Evolutionary conservation across 2,797 vertebrate species (phyloP), one percentile per base, ranked within the genome.

Genomic region (Phrynocephalus forsythii): DNA sequence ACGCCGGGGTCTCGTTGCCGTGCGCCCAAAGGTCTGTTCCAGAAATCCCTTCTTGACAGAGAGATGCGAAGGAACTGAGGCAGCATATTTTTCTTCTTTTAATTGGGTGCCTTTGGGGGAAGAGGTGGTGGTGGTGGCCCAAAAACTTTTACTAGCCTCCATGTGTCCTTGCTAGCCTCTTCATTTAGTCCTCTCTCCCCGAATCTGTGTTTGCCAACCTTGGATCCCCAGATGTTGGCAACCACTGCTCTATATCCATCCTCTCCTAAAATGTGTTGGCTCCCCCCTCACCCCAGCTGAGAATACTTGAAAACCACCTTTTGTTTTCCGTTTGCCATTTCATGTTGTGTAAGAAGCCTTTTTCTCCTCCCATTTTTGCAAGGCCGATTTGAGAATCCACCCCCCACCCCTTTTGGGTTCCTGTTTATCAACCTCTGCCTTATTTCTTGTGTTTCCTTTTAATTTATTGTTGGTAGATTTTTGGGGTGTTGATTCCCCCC

Each of bases 261-360:
- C 83, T 86, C 79, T 87, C 67, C 52, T 92, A 88, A 92, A 82
- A 94, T 76, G 90, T 94, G 30, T 96, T 92, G 84, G 20, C 75
- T 94, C 95, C 92, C 93, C 90, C 91, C 89, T 86, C 90, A 90
- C 16, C 5, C 60, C 26, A 9, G 91, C 94, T 87, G 94, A 94
- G 83, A 94, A 93, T 95, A 96, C 95, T 95, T 97, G 96, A 97
- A 88, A 96, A 92, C 91, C 66, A 86, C 87, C 88, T 88, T 16
- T 28, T 38, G 82, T 86, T 88, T 84, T 89, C 82, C 6, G 82
- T 28, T 60, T 69, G 71, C 16, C 87, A 67, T 89, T 90, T 50
- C 33, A 82, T 28, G 85, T 82, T 88, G 85, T 88, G 85, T 88
- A 90, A 90, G 92, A 89, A 84, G 86, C 79, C 3, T 3, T 24